phyloP scores from a whole-genome alignment of 2,113 vertebrate genomes.

The Syngnathus typhle region DNA sequence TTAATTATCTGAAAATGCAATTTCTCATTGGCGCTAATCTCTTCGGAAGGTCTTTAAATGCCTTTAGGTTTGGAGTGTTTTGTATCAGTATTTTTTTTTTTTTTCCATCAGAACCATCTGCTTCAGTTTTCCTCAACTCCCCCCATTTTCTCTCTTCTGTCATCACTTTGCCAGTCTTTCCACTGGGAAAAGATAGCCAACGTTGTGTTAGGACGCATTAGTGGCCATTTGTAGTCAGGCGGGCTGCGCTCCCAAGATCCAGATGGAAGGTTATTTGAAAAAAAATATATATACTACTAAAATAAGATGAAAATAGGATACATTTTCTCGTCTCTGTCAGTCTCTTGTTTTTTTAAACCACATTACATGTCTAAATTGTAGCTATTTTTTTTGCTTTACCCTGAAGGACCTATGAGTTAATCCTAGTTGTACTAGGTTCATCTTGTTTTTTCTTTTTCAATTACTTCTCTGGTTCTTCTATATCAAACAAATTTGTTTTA shows the following conservation, averaged over 20 bases:
- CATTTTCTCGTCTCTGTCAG: neutral
- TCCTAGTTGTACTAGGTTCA: too few species aligned
- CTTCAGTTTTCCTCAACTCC: constrained; percentile 7
- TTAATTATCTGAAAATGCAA: constrained; percentile 7
- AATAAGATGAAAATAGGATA: neutral
- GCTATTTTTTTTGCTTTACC: neutral
- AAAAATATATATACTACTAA: constrained; percentile 9
- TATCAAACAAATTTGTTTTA: too few species aligned
- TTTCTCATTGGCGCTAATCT: neutral
- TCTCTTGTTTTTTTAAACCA: neutral
- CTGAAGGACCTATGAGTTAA: neutral
- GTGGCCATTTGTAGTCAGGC: constrained; percentile 35
- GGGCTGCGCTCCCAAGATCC: constrained; percentile 20
- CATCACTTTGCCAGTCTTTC: constrained; percentile 32
- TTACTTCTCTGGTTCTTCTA: too few species aligned
- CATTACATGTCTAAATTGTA: neutral
- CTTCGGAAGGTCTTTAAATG: constrained; percentile 1
- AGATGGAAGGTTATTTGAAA: constrained; percentile 26
- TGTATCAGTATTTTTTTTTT: constrained; percentile 6
- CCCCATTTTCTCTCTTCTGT: constrained; percentile 8
- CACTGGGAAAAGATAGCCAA: constrained; percentile 37
- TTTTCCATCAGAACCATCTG: constrained; percentile 37
- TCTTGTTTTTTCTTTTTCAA: too few species aligned
- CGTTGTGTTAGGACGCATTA: constrained; percentile 40
- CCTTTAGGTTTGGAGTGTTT: constrained; percentile 10